phyloP scores from a whole-genome alignment of 1,140 invertebrate species.

The Hermetia illucens region DNA sequence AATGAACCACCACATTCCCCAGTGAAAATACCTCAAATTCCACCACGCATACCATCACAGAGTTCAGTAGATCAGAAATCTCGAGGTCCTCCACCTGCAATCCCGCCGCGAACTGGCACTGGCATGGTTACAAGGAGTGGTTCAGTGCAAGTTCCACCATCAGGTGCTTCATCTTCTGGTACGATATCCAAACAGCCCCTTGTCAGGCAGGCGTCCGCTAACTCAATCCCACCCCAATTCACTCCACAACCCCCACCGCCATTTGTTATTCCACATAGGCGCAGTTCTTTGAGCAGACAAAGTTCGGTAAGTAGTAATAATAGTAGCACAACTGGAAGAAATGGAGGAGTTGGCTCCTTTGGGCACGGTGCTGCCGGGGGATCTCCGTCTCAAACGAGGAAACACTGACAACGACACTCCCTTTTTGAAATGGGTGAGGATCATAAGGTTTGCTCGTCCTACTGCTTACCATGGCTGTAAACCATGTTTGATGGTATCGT shows the following conservation, averaged over 20 bases:
- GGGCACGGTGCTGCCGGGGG: conserved; percentile 10
- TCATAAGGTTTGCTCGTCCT: conserved; percentile 3
- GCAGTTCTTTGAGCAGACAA: conserved; percentile 17
- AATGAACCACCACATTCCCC: neutral
- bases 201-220: conserved; percentile 22
- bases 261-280: conserved; percentile 40
- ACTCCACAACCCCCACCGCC: conserved; percentile 35
- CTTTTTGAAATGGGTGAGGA: conserved; percentile 21
- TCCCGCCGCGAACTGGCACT: conserved; percentile 25
- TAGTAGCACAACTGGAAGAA: neutral
- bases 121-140: conserved; percentile 13
- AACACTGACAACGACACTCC: conserved; percentile 31
- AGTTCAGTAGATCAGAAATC: conserved; percentile 20
- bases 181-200: conserved; percentile 9
- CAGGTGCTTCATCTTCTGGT: conserved; percentile 4
- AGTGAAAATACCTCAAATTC: conserved; percentile 15
- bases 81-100: conserved; percentile 32
- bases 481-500: too few relatives aligned
- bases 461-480: conserved; percentile 5
- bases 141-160: conserved; percentile 18
- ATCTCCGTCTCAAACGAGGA: conserved; percentile 20
- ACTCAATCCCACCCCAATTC: conserved; percentile 29
- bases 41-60: conserved; percentile 21
- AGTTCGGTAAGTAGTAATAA: conserved; percentile 9
- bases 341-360: neutral